phyloP scores from a whole-genome alignment of 37 sponge, comb jelly and placozoan genomes.

The Petrosia ficiformis region DNA sequence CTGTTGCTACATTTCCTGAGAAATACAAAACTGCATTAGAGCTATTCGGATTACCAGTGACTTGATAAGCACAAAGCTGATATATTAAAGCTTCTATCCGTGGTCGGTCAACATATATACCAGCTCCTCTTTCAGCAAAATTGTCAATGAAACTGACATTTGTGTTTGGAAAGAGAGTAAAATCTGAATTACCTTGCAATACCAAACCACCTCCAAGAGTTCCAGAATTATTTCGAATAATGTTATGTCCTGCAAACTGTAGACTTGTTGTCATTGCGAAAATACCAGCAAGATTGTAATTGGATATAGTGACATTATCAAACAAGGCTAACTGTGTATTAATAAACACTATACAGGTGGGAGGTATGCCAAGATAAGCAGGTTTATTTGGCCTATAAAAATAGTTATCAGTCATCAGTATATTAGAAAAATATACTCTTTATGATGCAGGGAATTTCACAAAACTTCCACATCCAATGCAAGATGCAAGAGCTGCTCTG shows the following conservation, averaged over 20 bases:
- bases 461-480: neutral
- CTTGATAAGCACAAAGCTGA: neutral
- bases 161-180: neutral
- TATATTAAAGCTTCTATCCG: neutral
- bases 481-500: neutral
- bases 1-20: neutral
- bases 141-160: neutral
- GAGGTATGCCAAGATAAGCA: neutral
- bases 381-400: neutral
- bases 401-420: neutral
- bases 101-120: neutral
- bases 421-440: neutral
- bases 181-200: neutral
- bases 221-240: neutral
- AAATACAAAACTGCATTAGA: neutral
- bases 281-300: neutral
- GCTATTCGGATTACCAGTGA: neutral
- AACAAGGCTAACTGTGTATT: neutral
- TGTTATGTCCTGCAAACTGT: neutral
- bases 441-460: neutral
- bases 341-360: neutral
- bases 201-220: neutral
- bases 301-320: neutral
- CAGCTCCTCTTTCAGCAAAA: neutral
- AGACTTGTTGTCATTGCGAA: neutral